Evolutionary conservation across 2,797 vertebrate genomes (phyloP), one percentile per base, ranked within the genome.

Genomic region (Myoxocephalus aenaeus): DNA sequence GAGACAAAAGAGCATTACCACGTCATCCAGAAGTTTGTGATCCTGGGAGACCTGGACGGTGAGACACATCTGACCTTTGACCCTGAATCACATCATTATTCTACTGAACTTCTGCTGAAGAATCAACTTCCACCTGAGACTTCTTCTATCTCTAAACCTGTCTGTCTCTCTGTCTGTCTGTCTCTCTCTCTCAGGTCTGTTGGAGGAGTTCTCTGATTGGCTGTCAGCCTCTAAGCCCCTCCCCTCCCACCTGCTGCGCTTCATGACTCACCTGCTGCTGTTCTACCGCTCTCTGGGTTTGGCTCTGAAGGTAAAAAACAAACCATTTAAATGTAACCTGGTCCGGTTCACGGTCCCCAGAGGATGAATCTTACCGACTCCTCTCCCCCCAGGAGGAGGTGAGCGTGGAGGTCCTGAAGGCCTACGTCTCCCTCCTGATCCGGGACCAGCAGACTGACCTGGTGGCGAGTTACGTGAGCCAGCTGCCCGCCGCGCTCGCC

Each of bases 1-100:
- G 98, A 98, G 87, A 98, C 96, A 59, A 96, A 91, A 86, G 97
- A 99, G 65, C 97, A 99, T 87, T 98, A 97, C 84, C 98, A 99
- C 56, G 48, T 97, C 84, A 97, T 99, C 93, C 98, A 99, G 93
- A 99, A 98, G 93, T 98, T 96, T 82, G 92, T 98, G 89, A 96
- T 99, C 89, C 92, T 99, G 56, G 97, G 96, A 89, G 96, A 99
- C 84, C 94, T 99, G 72, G 97, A 99, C 71, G 97, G 98, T 99
- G 91, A 95, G 92, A 58, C 2, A 9, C 1, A 3, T 3, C 36
- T 48, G 18, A 46, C 42, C 17, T 2, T 10, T 34, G 2, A 70
- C 36, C 38, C 11, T 48, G 56, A 27, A 42, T 42, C 40, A 42
- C 40, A 14, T 42, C 14, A 42, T 15, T 15, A 42, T 42, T 9